phyloP scores from a whole-genome alignment of 2,888 invertebrate genomes.

The Uloborus plumipes region DNA sequence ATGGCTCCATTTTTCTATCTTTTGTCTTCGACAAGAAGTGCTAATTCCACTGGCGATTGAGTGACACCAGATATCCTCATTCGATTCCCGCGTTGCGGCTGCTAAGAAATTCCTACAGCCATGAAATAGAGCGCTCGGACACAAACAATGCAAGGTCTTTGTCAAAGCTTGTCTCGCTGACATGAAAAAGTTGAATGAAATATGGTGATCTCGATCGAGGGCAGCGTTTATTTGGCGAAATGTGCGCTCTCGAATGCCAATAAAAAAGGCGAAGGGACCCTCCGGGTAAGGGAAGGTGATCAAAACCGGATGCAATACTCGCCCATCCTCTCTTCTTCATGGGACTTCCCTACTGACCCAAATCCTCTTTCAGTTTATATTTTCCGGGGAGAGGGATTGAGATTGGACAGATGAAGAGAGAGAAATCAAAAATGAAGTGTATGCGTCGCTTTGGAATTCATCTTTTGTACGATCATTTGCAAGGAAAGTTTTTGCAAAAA shows the following conservation, averaged over 20 bases:
- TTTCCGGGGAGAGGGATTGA: no score
- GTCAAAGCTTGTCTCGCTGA: no score
- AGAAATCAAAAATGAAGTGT: no score
- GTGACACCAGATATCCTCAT: slow-evolving; percentile 29
- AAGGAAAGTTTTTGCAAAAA: no score
- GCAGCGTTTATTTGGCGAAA: slow-evolving; percentile 5
- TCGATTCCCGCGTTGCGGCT: slow-evolving; percentile 16
- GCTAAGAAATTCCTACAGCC: slow-evolving; percentile 1
- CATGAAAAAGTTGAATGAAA: no score
- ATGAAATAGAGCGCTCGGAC: slow-evolving; percentile 10
- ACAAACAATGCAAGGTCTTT: background rate
- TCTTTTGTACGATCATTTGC: no score
- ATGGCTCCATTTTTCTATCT: background rate
- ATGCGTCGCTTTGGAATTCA: no score
- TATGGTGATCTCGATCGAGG: background rate
- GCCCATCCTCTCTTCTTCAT: slow-evolving; percentile 12
- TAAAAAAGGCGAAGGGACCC: slow-evolving; percentile 5
- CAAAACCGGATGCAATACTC: slow-evolving; percentile 33
- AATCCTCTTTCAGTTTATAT: background rate
- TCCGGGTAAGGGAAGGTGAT: slow-evolving; percentile 35
- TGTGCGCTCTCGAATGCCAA: slow-evolving; percentile 9
- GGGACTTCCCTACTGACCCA: slow-evolving; percentile 33
- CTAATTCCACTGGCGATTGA: background rate
- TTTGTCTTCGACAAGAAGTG: slow-evolving; percentile 6
- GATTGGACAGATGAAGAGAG: no score